Percentiles rank a stretch among this genome's conserved stretches.
Conservation (phyloP, 1,140 invertebrate species). For the Hylaeus anthracinus region DNA sequence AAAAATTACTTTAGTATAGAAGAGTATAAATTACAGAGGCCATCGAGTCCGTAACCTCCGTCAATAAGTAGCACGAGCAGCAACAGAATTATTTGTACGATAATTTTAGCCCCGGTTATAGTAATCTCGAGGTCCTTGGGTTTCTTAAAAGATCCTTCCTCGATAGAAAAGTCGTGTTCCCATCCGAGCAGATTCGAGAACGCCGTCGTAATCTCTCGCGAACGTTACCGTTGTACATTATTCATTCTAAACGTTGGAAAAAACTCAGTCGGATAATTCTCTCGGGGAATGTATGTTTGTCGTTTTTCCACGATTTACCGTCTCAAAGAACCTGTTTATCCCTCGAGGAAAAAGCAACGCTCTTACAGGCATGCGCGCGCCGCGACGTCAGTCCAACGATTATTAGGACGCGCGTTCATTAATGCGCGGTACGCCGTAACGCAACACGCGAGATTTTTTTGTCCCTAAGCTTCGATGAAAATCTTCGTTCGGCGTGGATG, state of each 20-base stretch:
- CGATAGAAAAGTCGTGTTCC: too few species aligned
- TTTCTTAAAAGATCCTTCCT: too few species aligned
- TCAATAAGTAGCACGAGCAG: too few species aligned
- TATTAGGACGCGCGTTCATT: slow-evolving; percentile 61
- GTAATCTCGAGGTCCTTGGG: too few species aligned
- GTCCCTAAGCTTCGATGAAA: slow-evolving; percentile 27
- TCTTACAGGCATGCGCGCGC: slow-evolving; percentile 30
- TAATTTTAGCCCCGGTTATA: too few species aligned
- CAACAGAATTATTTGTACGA: too few species aligned
- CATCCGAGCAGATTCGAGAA: too few species aligned
- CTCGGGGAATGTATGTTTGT: slow-evolving; percentile 21
- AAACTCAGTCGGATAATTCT: slow-evolving; percentile 16
- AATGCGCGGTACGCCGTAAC: neutral
- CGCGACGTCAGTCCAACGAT: slow-evolving; percentile 32
- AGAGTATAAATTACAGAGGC: too few species aligned
- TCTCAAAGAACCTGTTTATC: neutral
- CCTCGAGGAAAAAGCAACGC: neutral
- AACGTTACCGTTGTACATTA: slow-evolving; percentile 13
- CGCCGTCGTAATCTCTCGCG: too few species aligned
- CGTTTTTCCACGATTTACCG: slow-evolving; percentile 20
- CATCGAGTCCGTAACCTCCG: too few species aligned
- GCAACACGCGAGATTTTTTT: neutral
- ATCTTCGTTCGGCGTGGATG: neutral
- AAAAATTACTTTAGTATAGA: too few species aligned
- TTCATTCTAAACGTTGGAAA: neutral